Conservation (phyloP, 2,797 vertebrate genomes). For the Mormyrus hasselquistii region DNA sequence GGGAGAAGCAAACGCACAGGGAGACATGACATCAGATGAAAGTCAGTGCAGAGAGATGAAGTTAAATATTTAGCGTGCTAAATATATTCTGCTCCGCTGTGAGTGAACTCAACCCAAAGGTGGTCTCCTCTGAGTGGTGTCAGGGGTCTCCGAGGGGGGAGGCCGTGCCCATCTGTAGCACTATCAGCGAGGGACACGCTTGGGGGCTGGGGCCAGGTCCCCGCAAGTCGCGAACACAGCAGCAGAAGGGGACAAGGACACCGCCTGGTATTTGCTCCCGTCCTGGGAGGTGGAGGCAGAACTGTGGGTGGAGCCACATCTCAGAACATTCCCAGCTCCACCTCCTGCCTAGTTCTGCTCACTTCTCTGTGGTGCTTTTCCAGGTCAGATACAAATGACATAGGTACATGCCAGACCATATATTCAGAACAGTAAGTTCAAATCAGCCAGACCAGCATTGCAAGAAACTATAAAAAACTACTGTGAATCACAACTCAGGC, state of each 20-base stretch:
- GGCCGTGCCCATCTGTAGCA: not conserved
- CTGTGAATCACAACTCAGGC: not conserved
- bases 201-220: not conserved
- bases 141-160: not conserved
- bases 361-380: not conserved
- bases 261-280: not conserved
- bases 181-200: not conserved
- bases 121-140: conserved; percentile 1
- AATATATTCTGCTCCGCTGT: conserved; percentile 2
- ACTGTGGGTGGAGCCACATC: not conserved
- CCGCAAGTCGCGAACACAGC: not conserved
- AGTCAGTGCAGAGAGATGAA: not conserved
- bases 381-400: not conserved
- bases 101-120: not conserved
- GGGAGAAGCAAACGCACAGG: not conserved
- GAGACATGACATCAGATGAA: conserved; percentile 6
- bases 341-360: not conserved
- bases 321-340: not conserved
- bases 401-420: not conserved
- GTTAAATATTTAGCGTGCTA: conserved; percentile 1
- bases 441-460: not conserved
- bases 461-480: not conserved
- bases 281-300: not conserved
- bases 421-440: not conserved
- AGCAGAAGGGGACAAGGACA: not conserved